Evolutionary conservation across 2,888 invertebrate genomes (phyloP).

Genomic region (Sminthurinus aureus): DNA sequence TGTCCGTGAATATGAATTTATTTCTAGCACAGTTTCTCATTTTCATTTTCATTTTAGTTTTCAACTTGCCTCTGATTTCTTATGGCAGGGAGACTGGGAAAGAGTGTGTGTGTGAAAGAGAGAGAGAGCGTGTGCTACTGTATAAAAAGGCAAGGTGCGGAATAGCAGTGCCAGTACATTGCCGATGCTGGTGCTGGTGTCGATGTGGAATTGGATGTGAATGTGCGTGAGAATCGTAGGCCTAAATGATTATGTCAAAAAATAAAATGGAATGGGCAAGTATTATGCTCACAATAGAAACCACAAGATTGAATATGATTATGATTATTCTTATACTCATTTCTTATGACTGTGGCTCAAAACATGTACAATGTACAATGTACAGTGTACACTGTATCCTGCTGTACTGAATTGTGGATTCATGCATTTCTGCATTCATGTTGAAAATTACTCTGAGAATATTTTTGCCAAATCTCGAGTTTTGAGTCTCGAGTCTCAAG

Average conservation of each 20-base stretch:
- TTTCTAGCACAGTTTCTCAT: not conserved
- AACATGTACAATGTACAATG: too few species aligned
- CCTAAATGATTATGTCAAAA: constrained; percentile 20
- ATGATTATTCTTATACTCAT: constrained; percentile 4
- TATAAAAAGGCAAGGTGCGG: too few species aligned
- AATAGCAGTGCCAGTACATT: too few species aligned
- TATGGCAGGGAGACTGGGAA: not conserved
- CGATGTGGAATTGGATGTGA: not conserved
- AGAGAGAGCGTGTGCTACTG: not conserved
- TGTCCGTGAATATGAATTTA: constrained; percentile 17
- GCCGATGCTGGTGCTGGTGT: not conserved
- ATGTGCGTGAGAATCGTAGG: constrained; percentile 25
- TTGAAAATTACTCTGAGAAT: too few species aligned
- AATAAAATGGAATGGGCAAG: constrained; percentile 32
- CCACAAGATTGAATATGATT: constrained; percentile 45
- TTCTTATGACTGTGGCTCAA: too few species aligned
- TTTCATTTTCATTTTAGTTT: not conserved
- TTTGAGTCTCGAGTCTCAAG: too few species aligned
- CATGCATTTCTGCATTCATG: too few species aligned
- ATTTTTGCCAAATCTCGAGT: too few species aligned
- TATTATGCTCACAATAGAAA: constrained; percentile 26
- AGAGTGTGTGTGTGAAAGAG: not conserved
- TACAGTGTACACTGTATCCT: too few species aligned
- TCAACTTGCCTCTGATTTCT: not conserved
- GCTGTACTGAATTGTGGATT: too few species aligned